Conservation (phyloP, 2,888 invertebrate genomes). For the Proisotoma minuta region DNA sequence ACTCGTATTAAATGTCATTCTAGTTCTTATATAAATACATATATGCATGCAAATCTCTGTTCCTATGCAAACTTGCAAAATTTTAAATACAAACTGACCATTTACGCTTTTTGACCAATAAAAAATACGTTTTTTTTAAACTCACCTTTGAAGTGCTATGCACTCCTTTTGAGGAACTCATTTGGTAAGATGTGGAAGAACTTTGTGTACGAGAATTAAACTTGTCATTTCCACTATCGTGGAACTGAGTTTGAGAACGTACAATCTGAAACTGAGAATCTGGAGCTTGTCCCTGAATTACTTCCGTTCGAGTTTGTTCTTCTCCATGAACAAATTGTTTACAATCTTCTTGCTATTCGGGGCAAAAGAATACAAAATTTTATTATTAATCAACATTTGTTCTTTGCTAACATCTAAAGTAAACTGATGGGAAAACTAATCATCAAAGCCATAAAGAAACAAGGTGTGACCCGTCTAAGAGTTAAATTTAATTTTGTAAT, state of each 20-base stretch:
- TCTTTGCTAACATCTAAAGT: no score
- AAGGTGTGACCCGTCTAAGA: no score
- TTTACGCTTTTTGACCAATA: background rate
- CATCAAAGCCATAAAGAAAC: no score
- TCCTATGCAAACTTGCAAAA: no score
- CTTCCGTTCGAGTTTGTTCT: conserved; percentile 46
- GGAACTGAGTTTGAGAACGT: conserved; percentile 42
- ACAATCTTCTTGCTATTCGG: conserved; percentile 42
- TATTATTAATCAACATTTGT: background rate
- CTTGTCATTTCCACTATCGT: conserved; percentile 36
- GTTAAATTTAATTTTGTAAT: no score
- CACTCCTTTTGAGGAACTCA: conserved; percentile 45
- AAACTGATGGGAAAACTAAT: no score
- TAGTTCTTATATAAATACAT: no score
- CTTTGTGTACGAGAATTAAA: conserved; percentile 34
- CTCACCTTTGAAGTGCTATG: conserved; percentile 46
- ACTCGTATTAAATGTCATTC: no score
- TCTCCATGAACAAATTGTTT: conserved; percentile 42
- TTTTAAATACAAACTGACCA: no score
- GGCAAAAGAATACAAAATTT: background rate
- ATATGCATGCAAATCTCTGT: no score
- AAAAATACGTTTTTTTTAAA: background rate
- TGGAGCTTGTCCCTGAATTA: conserved; percentile 47
- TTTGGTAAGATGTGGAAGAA: conserved; percentile 45
- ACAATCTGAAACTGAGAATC: conserved; percentile 46